Base-by-base conservation (phyloP, 2,888 invertebrate species). In the Euplexia lucipara region DNA sequence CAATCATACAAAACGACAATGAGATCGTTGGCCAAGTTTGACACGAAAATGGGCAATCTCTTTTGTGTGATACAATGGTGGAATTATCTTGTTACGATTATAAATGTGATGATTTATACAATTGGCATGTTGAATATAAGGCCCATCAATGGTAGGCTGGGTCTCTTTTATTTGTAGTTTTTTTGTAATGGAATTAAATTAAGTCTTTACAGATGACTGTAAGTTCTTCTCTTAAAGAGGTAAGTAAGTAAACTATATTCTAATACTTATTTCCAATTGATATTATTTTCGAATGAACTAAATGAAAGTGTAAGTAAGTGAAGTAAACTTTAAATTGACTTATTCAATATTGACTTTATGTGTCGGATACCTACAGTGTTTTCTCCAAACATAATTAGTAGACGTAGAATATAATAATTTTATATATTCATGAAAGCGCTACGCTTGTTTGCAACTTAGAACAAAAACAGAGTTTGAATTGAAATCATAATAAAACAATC, bases 1-100 rank as follows among this genome's bases (percentile, higher is more conserved):
- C 49, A 65, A 75, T 78, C 77, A 62, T 65, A 48, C 48, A 10
- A 37, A 45, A 64, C 18, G 18, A 71, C 51, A 59, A 56, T 39
- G 30, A 45, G 18, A 66, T 67, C 41, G 47, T 52, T 74, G 45
- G 49, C 44, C 51, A 52, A 56, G 16, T 61, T 70, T 52, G 47
- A 70, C 56, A 60, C 8, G 47, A 66, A 70, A 73, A 47, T 56
- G 34, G 53, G 12, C 62, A 56, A 63, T 61, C 44, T 57, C n/a
- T 34, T 54, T 54, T 72, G 48, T 52, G 14, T 62, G 1, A 8
- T 48, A 42, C 35, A 39, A 66, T 20, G 3, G 18, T 32, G 18
- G 10, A 42, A 62, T 75, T 62, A 69, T 62, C 48, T 69, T 58
- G 57, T 69, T 75, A 42, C 26, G 14, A 22, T 45, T 35, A 41